Percentiles rank a stretch among this genome's conserved stretches.
Evolutionary conservation across 2,113 vertebrate species (phyloP).

Genomic region (Sclerurus mexicanus): DNA sequence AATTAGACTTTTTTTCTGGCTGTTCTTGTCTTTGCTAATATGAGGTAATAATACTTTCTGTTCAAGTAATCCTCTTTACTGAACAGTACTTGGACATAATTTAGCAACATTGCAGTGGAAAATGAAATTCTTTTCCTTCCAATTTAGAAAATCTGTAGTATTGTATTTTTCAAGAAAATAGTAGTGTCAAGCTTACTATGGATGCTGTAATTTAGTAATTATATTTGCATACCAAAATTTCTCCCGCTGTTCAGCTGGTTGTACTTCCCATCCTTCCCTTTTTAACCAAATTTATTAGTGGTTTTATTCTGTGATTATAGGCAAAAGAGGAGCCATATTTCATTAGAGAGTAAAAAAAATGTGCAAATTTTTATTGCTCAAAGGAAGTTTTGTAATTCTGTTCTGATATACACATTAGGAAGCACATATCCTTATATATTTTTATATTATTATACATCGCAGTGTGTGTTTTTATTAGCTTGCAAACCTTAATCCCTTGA

Average conservation of each 20-base stretch:
- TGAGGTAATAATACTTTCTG: slow-evolving; percentile 15
- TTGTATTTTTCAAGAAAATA: slow-evolving; percentile 29
- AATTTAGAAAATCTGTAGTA: slow-evolving; percentile 19
- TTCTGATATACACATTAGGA: background rate
- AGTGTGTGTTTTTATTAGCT: background rate
- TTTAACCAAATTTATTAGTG: slow-evolving; percentile 25
- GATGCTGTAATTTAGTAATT: slow-evolving; percentile 57
- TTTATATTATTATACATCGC: background rate
- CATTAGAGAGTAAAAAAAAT: background rate
- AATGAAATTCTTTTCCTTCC: slow-evolving; percentile 7
- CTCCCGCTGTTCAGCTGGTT: slow-evolving; percentile 43
- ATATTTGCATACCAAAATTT: slow-evolving; percentile 38
- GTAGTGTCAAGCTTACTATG: background rate
- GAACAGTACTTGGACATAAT: background rate
- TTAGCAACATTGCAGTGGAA: background rate
- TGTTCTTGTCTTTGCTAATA: slow-evolving; percentile 2
- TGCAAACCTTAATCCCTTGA: background rate
- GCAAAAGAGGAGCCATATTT: background rate
- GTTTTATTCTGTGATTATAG: slow-evolving; percentile 15
- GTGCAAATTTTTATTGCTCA: background rate
- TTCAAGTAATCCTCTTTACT: slow-evolving; percentile 16
- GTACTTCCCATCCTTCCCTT: background rate
- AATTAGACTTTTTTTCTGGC: background rate
- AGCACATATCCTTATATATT: background rate
- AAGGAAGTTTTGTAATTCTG: background rate